Conservation (phyloP, 2,113 vertebrate genomes). For the Prochilodus magdalenae region DNA sequence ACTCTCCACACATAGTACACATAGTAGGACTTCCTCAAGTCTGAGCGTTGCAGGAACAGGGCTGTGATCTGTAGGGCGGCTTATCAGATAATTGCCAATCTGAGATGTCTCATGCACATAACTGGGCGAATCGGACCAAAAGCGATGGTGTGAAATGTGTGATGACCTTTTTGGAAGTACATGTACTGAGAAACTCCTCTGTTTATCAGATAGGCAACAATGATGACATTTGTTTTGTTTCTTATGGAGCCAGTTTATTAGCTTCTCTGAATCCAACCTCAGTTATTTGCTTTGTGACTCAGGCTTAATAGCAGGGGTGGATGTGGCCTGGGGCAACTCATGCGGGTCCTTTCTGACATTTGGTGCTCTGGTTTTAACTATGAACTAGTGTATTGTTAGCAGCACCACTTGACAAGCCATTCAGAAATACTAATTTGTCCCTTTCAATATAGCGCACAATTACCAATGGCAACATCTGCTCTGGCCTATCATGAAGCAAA, state of each 20-base stretch:
- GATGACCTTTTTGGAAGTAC: not conserved
- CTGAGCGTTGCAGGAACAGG: conserved; percentile 9
- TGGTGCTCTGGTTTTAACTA: too few relatives aligned
- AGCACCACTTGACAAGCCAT: too few relatives aligned
- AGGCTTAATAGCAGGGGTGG: not conserved
- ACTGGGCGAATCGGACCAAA: not conserved
- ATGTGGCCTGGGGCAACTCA: too few relatives aligned
- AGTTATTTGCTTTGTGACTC: not conserved
- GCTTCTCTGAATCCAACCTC: not conserved
- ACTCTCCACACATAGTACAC: conserved; percentile 57
- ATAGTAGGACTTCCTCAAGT: conserved; percentile 15
- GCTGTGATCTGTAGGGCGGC: not conserved
- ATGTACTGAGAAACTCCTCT: not conserved
- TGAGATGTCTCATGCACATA: conserved; percentile 8
- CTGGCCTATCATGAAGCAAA: too few relatives aligned
- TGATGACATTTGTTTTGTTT: not conserved
- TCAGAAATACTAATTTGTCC: too few relatives aligned
- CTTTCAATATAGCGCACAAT: too few relatives aligned
- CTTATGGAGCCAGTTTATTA: not conserved
- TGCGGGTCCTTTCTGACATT: too few relatives aligned
- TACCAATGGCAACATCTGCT: too few relatives aligned
- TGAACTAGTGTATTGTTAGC: too few relatives aligned
- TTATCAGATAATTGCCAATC: conserved; percentile 4
- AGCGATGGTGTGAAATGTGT: not conserved
- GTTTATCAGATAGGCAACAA: not conserved